phyloP scores from a whole-genome alignment of 2,113 vertebrate genomes.

The Oncorhynchus mykiss region DNA sequence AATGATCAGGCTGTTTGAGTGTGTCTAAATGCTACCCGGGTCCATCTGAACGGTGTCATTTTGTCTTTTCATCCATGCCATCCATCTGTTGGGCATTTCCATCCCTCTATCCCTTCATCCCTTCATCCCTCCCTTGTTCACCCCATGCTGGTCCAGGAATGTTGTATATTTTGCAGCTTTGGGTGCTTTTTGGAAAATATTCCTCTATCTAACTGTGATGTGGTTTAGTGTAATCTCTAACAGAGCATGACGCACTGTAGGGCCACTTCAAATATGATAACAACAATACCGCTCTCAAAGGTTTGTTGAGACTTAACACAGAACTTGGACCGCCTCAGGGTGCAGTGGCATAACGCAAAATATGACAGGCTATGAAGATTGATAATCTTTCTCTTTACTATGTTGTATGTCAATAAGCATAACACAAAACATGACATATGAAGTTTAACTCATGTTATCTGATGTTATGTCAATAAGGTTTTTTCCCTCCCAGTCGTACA shows the following conservation, averaged over 20 bases:
- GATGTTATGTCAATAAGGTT: too few species aligned
- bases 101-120: conserved; percentile 63
- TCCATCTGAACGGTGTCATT: conserved; percentile 56
- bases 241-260: neutral
- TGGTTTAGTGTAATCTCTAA: conserved; percentile 28
- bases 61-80: conserved; percentile 59
- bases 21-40: conserved; percentile 47
- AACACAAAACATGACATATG: too few species aligned
- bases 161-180: conserved; percentile 47
- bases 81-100: conserved; percentile 75
- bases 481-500: neutral
- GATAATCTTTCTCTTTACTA: neutral
- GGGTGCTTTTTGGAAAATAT: conserved; percentile 48
- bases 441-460: neutral
- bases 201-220: conserved; percentile 45
- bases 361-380: too few species aligned
- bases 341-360: too few species aligned
- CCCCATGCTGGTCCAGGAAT: conserved; percentile 57
- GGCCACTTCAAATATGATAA: neutral
- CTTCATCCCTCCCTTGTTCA: conserved; percentile 37
- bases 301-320: too few species aligned
- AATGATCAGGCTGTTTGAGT: conserved; percentile 20
- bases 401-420: neutral
- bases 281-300: neutral
- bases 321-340: too few species aligned